Conservation (phyloP, 2,113 vertebrate genomes). For the Echinops telfairi region DNA sequence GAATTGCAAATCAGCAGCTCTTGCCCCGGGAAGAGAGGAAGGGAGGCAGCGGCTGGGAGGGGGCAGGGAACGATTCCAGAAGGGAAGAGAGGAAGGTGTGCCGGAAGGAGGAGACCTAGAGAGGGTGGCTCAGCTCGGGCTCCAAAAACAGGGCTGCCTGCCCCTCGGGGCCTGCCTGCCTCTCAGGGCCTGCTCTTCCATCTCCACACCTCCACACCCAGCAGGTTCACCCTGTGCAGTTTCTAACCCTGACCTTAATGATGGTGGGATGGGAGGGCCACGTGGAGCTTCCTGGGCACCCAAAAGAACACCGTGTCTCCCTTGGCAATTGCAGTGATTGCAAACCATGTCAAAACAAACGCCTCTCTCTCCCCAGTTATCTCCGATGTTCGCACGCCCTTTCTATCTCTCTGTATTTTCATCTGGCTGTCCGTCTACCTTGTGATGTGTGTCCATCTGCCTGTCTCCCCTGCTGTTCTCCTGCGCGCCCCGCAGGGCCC, state of each 20-base stretch:
- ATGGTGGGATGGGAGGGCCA: slow-evolving; percentile 27
- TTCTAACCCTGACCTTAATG: background rate
- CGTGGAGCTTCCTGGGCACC: slow-evolving; percentile 8
- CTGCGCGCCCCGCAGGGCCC: too few relatives aligned
- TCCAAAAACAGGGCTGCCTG: background rate
- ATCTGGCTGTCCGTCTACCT: background rate
- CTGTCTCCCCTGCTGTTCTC: background rate
- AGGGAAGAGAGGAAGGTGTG: slow-evolving; percentile 53
- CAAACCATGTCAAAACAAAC: slow-evolving; percentile 72
- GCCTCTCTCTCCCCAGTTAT: slow-evolving; percentile 19
- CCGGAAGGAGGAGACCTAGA: background rate
- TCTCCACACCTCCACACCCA: background rate
- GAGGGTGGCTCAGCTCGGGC: background rate
- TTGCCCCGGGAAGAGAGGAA: slow-evolving; percentile 77
- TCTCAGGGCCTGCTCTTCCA: too few relatives aligned
- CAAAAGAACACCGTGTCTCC: slow-evolving; percentile 52
- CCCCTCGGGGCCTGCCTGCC: background rate
- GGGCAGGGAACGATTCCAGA: slow-evolving; percentile 72
- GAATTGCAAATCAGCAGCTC: slow-evolving; percentile 84
- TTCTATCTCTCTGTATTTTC: background rate
- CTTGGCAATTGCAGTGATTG: slow-evolving; percentile 54
- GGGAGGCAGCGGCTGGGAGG: slow-evolving; percentile 45
- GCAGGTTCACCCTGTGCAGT: background rate
- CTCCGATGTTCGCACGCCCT: background rate
- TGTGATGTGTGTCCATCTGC: background rate